Conservation (phyloP, 2,888 invertebrate species). For the Subacronicta megacephala region DNA sequence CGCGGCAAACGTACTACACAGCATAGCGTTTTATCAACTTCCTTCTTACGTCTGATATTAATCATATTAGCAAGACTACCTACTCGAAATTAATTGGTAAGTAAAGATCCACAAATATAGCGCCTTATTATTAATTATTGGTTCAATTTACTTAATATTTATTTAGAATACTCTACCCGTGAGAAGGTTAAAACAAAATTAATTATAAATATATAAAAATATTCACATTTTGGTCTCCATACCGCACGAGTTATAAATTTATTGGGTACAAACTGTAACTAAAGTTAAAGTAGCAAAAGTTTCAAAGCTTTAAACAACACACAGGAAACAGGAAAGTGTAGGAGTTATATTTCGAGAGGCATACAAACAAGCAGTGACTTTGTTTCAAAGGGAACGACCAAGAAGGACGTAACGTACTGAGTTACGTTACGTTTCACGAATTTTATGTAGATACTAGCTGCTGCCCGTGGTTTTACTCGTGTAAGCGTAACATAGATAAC, state of each 20-base stretch:
- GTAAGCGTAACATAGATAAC: no score
- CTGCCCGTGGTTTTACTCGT: no score
- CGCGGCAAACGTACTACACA: conserved; percentile 59
- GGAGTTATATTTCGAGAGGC: conserved; percentile 56
- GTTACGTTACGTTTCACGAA: conserved; percentile 24
- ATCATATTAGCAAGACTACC: conserved; percentile 33
- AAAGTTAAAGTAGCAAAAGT: conserved; percentile 43
- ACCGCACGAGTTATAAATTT: conserved; percentile 37
- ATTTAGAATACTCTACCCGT: no score
- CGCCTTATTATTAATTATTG: no score
- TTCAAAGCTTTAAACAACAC: conserved; percentile 54
- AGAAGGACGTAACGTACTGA: conserved; percentile 26
- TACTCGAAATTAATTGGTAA: conserved; percentile 12
- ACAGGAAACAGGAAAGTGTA: conserved; percentile 50
- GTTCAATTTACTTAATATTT: no score
- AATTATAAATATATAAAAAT: conserved; percentile 20
- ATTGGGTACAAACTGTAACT: conserved; percentile 26
- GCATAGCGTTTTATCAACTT: conserved; percentile 59
- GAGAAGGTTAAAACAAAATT: no score
- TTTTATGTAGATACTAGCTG: no score
- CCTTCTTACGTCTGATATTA: conserved; percentile 36
- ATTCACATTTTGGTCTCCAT: conserved; percentile 27
- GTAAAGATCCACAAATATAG: no score
- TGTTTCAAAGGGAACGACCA: conserved; percentile 55
- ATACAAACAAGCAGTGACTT: conserved; percentile 59